Base-by-base conservation (phyloP, 2,113 vertebrate genomes). In the Laticauda laticaudata region DNA sequence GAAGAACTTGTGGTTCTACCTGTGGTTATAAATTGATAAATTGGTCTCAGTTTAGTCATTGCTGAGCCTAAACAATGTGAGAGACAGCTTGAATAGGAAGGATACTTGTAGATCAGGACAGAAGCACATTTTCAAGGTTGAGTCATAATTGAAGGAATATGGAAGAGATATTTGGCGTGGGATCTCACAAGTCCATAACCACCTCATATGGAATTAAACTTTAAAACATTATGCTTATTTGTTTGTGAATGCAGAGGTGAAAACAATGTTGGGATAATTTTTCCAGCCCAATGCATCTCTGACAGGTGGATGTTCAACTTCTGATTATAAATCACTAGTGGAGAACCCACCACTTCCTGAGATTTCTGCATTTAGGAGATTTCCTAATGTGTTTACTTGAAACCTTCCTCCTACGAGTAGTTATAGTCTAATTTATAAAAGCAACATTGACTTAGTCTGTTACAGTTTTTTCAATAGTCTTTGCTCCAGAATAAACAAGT, bases 101-200 rank as follows among this genome's bases (percentile, higher is more conserved):
- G n/a, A 21, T 26, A 1, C 14, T 48, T 88, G 12, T 53, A 75
- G 59, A 39, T 88, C 14, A 75, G 14, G 23, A 92, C 10, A 29
- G 61, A 92, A 14, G 48, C 39, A 53, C 3, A 53, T 43, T 14
- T 59, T 56, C 14, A 48, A 85, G 53, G 34, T 34, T 29, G 51
- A 56, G 39, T 39, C 9, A 69, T 12, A 59, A n/a, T 8, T n/a
- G 69, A 54, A 45, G 43, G 21, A 54, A 59, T 54, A 39, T 51
- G 48, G 61, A 43, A 54, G 43, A 81, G 15, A 53, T 24, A 0
- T 0, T 39, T 5, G 0, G 1, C 43, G 43, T 12, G 85, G 57
- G 2, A 53, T 61, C 4, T 53, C 8, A 54, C 89, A 10, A 55
- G 3, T 57, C 69, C 90, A 6, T 10, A 55, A 81, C 15, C 34